Base-by-base conservation (phyloP, 2,888 invertebrate genomes). In the Miltochrista miniata region DNA sequence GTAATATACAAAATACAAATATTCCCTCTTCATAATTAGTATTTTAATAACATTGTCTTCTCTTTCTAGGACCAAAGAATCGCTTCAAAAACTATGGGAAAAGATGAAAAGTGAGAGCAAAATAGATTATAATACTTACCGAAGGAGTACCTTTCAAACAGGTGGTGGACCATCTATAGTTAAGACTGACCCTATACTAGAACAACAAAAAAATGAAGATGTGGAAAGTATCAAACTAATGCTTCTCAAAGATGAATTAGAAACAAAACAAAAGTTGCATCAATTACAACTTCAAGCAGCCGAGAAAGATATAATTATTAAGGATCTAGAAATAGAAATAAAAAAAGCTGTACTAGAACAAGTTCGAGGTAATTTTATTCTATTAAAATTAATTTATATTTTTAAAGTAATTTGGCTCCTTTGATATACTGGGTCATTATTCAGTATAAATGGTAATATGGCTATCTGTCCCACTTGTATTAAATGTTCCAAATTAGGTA, bases 161-260 rank as follows among this genome's bases (percentile, higher is more conserved):
- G 47, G 40, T 47, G 47, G 47, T 39, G 46, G 41, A 10, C 45
- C 45, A 36, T 34, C 35, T 12, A 30, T 24, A n/a, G 18, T 41
- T 5, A 48, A 48, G 37, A 43, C 37, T 12, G 48, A 48, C 29
- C 48, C 43, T 7, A 41, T 47, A 18, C 13, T 47, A n/a, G 47
- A 47, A 37, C 40, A 47, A 30, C 30, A 30, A 30, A 30, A 5
- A 30, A 30, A 30, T 30, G 5, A 7, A 5, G 30, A 30, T 5
- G 30, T 7, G 30, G 30, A 30, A 30, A 8, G 8, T 8, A 30
- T 30, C 30, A 30, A 30, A 30, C 5, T 30, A 30, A 30, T 7
- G 30, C 5, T 30, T 30, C 8, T n/a, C n/a, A n/a, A n/a, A n/a
- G n/a, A n/a, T n/a, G n/a, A n/a, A n/a, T n/a, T 30, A 30, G 8